phyloP scores from a whole-genome alignment of 1,140 invertebrate species.

The Nasonia vitripennis region DNA sequence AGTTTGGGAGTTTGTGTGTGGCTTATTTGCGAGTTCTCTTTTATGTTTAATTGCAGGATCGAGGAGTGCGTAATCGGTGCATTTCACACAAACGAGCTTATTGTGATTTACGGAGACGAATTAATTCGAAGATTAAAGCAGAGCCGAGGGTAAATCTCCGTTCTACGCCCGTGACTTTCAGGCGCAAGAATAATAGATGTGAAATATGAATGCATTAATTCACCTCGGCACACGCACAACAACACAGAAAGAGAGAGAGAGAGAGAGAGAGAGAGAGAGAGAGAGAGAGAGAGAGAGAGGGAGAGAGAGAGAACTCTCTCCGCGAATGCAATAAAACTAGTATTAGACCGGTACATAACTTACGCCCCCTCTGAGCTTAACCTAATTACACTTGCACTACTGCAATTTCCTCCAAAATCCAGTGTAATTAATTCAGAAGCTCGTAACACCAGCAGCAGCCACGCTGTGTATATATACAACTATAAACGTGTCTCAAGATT shows the following conservation, averaged over 20 bases:
- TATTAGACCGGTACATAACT: conserved; percentile 10
- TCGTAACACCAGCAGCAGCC: neutral
- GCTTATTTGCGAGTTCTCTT: neutral
- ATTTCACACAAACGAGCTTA: neutral
- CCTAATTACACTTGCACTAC: conserved; percentile 18
- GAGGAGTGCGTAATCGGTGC: no score
- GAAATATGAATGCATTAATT: conserved; percentile 1
- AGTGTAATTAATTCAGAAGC: conserved; percentile 22
- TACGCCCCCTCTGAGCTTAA: neutral
- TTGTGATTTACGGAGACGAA: neutral
- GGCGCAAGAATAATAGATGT: neutral
- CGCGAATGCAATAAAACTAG: neutral
- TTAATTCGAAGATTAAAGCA: neutral
- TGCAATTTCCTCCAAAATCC: neutral
- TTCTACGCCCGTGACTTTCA: neutral
- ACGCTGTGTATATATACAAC: no score
- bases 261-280: no score
- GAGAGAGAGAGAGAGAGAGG: no score
- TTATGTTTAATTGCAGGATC: no score
- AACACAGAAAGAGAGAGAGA: no score
- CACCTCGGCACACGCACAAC: neutral
- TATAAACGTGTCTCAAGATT: neutral
- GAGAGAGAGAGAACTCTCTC: no score
- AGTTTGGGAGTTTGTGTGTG: neutral
- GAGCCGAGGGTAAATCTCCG: neutral